Conservation (phyloP, 2,888 invertebrate genomes). For the Tromatobia lineatoria region DNA sequence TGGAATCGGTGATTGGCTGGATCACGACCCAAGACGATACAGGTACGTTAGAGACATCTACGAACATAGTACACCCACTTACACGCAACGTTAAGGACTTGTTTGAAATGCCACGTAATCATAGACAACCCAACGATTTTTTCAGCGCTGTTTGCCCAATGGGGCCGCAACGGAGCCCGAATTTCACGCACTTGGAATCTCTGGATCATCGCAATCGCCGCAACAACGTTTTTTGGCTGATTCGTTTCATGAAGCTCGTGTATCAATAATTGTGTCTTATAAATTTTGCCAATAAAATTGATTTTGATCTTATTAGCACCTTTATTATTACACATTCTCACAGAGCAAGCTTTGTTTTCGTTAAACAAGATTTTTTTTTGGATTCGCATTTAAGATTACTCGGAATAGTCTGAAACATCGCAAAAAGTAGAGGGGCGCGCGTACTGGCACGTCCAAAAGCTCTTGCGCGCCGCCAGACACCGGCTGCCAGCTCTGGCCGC, state of each 20-base stretch:
- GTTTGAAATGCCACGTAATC: constrained; percentile 71
- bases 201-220: constrained; percentile 18
- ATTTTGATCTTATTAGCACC: not conserved
- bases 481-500: too few relatives aligned
- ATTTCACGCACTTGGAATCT: constrained; percentile 18
- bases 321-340: too few relatives aligned
- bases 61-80: not conserved
- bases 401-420: too few relatives aligned
- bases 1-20: constrained; percentile 92
- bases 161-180: constrained; percentile 77
- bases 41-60: constrained; percentile 79
- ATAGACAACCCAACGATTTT: constrained; percentile 75
- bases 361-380: too few relatives aligned
- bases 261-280: constrained; percentile 8
- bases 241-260: constrained; percentile 4
- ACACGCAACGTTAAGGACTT: constrained; percentile 1
- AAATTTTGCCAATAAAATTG: constrained; percentile 1
- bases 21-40: constrained; percentile 89
- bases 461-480: too few relatives aligned
- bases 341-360: too few relatives aligned
- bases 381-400: too few relatives aligned
- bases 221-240: constrained; percentile 8
- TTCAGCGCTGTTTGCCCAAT: constrained; percentile 84
- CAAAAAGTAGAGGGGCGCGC: too few relatives aligned
- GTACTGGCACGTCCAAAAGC: too few relatives aligned